Conservation (phyloP, 1,140 invertebrate species). For the Zaprionus ornatus region DNA sequence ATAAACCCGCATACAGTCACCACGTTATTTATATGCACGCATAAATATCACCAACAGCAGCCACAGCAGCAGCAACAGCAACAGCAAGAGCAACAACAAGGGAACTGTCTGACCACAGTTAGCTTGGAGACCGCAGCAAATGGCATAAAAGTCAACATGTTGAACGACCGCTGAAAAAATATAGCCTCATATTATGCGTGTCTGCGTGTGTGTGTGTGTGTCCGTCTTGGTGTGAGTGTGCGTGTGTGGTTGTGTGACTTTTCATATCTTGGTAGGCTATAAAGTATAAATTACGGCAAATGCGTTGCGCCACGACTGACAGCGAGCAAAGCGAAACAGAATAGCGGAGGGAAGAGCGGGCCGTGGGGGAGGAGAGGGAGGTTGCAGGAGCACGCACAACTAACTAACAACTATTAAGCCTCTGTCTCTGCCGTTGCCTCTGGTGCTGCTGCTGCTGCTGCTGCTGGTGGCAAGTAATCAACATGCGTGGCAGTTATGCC, state of each 20-base stretch:
- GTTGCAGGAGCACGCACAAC: conserved; percentile 65
- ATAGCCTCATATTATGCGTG: conserved; percentile 66
- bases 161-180: conserved; percentile 71
- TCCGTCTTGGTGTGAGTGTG: conserved; percentile 6
- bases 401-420: conserved; percentile 82
- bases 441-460: conserved; percentile 47
- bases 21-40: conserved; percentile 75
- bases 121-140: conserved; percentile 75
- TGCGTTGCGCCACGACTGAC: conserved; percentile 54
- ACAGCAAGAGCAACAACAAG: conserved; percentile 8
- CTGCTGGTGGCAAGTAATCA: conserved; percentile 60
- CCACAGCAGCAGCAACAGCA: conserved; percentile 7
- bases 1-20: conserved; percentile 59
- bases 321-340: not conserved
- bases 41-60: conserved; percentile 72
- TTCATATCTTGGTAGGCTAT: conserved; percentile 78
- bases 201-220: conserved; percentile 19
- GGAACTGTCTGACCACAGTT: conserved; percentile 64
- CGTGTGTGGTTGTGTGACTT: conserved; percentile 57
- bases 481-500: conserved; percentile 69
- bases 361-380: not conserved
- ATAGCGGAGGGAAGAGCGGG: conserved; percentile 4
- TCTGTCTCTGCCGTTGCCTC: conserved; percentile 33
- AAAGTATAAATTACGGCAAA: conserved; percentile 82
- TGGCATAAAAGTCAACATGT: conserved; percentile 81